phyloP scores from a whole-genome alignment of 1,140 invertebrate genomes.

The fruit fly (Drosophila melanogaster) region Release_6_plus_ISO1_MT NT_037436.4:12296501-12297000 shows the following conservation, averaged over 20 bases:
- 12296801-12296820: slow-evolving; percentile 77
- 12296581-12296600: slow-evolving; percentile 72
- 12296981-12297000: slow-evolving; percentile 65
- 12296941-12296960: slow-evolving; percentile 67
- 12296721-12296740: slow-evolving; percentile 20
- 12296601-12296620: slow-evolving; percentile 82
- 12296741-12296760: slow-evolving; percentile 5
- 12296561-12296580: slow-evolving; percentile 52
- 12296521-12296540: slow-evolving; percentile 68
- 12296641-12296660: slow-evolving; percentile 58
- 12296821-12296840: slow-evolving; percentile 68
- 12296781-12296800: slow-evolving; percentile 40
- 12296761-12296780: slow-evolving; percentile 32
- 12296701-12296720: slow-evolving; percentile 56
- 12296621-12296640: slow-evolving; percentile 76
- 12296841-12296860: slow-evolving; percentile 59
- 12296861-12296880: slow-evolving; percentile 61
- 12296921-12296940: slow-evolving; percentile 58
- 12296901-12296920: not conserved
- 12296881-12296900: not conserved
- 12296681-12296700: slow-evolving; percentile 31
- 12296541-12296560: slow-evolving; percentile 76
- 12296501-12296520: not conserved
- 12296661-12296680: slow-evolving; percentile 32
- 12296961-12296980: slow-evolving; percentile 66